A percentile compares a stretch with the other conserved stretches of the same genome.
Conservation (phyloP, 2,113 vertebrate species). For the Bubo blakistoni region DNA sequence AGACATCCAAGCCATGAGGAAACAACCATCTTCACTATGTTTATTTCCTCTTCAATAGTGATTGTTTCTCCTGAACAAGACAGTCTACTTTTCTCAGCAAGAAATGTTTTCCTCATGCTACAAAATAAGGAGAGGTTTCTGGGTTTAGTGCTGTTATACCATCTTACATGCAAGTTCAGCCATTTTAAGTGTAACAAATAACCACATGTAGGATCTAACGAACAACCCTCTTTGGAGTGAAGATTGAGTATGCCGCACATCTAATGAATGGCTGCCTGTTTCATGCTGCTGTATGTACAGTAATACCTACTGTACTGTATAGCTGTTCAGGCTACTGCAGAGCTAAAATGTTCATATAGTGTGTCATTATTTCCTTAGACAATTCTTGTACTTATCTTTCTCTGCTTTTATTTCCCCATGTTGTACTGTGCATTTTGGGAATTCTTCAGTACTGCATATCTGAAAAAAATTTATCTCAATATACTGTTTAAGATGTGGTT, state of each 20-base stretch:
- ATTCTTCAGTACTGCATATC: not conserved
- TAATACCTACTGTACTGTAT: not conserved
- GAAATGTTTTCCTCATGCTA: not conserved
- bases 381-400: not conserved
- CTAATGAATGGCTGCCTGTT: not conserved
- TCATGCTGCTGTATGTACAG: not conserved
- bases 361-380: not conserved
- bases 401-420: not conserved
- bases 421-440: not conserved
- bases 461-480: not conserved
- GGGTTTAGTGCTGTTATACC: not conserved
- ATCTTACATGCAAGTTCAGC: not conserved
- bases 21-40: not conserved
- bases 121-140: not conserved
- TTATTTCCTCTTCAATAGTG: not conserved
- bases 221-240: not conserved
- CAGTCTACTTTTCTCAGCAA: not conserved
- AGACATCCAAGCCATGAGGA: not conserved
- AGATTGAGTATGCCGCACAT: not conserved
- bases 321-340: not conserved
- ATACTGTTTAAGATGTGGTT: not conserved
- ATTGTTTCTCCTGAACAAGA: not conserved
- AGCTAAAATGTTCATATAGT: not conserved
- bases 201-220: not conserved
- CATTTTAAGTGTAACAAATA: not conserved